phyloP scores from a whole-genome alignment of 2,888 invertebrate genomes.

The Ligdia adustata region DNA sequence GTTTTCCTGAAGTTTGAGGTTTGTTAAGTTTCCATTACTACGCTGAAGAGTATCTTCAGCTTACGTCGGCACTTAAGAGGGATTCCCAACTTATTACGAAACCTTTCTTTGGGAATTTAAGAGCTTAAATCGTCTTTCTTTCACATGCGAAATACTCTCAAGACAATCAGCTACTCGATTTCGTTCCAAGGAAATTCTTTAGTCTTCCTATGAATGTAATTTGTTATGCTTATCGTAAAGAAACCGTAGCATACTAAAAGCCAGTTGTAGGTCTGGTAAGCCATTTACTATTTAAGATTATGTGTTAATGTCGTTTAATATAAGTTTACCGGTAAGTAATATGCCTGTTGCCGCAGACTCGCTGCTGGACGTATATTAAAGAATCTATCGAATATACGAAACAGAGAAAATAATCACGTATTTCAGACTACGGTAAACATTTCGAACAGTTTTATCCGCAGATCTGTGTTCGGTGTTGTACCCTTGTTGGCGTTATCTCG shows the following conservation, averaged over 20 bases:
- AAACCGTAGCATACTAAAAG: no score
- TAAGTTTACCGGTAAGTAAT: no score
- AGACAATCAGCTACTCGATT: slow-evolving; percentile 21
- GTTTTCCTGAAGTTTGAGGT: slow-evolving; percentile 26
- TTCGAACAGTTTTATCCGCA: slow-evolving; percentile 40
- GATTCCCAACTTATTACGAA: slow-evolving; percentile 45
- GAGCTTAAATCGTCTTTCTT: slow-evolving; percentile 37
- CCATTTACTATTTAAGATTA: no score
- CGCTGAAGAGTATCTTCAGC: slow-evolving; percentile 35
- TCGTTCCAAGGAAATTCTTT: no score
- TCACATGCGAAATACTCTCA: slow-evolving; percentile 37
- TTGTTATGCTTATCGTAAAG: no score
- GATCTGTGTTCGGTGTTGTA: slow-evolving; percentile 47
- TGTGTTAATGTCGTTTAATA: no score
- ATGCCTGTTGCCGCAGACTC: no score
- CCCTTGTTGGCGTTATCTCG: slow-evolving; percentile 47
- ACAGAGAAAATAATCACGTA: slow-evolving; percentile 25
- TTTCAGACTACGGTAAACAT: slow-evolving; percentile 26
- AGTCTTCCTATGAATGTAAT: no score
- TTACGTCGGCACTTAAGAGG: slow-evolving; percentile 42
- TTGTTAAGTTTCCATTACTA: slow-evolving; percentile 29
- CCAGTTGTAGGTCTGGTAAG: no score
- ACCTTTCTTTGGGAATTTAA: slow-evolving; percentile 39
- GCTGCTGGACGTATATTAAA: no score
- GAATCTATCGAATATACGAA: no score